Conservation (phyloP, 2,113 vertebrate genomes). For the Thamnaconus septentrionalis region DNA sequence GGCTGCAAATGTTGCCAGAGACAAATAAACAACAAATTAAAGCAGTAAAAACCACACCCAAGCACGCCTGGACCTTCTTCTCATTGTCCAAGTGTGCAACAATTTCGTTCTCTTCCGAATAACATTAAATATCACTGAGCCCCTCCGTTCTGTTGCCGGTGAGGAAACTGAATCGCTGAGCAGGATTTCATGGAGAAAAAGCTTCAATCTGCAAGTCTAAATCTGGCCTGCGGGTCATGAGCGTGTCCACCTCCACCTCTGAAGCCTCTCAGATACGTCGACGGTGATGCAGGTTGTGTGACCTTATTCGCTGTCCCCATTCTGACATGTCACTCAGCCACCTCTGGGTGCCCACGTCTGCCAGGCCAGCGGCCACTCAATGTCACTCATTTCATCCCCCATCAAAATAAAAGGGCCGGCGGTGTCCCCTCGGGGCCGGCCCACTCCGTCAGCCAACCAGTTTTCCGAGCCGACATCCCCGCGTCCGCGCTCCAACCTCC, state of each 20-base stretch:
- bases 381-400: conserved; percentile 61
- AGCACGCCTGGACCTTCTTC: no score
- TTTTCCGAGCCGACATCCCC: conserved; percentile 24
- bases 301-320: conserved; percentile 57
- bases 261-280: conserved; percentile 28
- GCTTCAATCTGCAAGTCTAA: no score
- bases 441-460: conserved; percentile 45
- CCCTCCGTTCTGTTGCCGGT: no score
- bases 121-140: no score
- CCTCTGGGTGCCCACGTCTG: conserved; percentile 58
- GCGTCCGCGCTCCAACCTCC: conserved; percentile 37
- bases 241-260: conserved; percentile 24
- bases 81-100: no score
- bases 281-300: conserved; percentile 56
- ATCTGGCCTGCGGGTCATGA: no score
- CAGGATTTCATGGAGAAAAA: neutral
- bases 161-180: no score
- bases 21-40: no score
- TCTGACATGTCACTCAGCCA: conserved; percentile 46
- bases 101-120: no score
- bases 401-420: conserved; percentile 25
- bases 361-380: conserved; percentile 54
- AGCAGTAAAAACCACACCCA: no score
- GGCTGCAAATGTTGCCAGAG: no score
- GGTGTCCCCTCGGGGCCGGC: conserved; percentile 36